Evolutionary conservation across 2,888 invertebrate genomes (phyloP), one percentile per base, ranked within the genome.

Genomic region (Chaetogeoica ovagalla): DNA sequence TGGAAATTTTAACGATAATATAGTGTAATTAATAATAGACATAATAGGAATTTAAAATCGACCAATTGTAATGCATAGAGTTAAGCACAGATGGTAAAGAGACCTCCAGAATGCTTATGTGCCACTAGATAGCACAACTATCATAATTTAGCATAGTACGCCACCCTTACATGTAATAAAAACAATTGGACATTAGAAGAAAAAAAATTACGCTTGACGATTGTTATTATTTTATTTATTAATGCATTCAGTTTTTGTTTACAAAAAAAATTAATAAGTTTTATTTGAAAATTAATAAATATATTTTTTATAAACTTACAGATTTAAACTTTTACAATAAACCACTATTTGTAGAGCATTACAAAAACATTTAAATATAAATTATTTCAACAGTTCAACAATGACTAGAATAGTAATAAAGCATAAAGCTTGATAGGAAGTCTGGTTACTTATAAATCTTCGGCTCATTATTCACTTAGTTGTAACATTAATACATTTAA

Each of bases 401-500:
- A 70, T 77, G 77, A 77, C 77, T 77, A 77, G 77, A 77, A 77
- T 77, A 57, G 23, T 76, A 68, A 76, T 68, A 68, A 59, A 72
- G 72, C 72, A 60, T 60, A 21, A 60, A 68, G 66, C 66, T 76
- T 48, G 65, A 65, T 65, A 74, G 66, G 30, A 59, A 68, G 30
- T 68, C n/a, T 68, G 68, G 15, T 48, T 75, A 76, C 59, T 68
- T 23, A 68, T 48, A 57, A 76, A 59, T 59, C 9, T 48, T 76
- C n/a, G 9, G n/a, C 59, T 66, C 15, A 6, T 43, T 75, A 66
- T n/a, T 43, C 15, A 66, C 19, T 66, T 43, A 30, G 19, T 23
- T 68, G 43, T 59, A 60, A 21, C 17, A 74, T 43, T 59, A 59
- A 68, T 68, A 68, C 21, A 59, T 39, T 57, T 57, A 43, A 68